phyloP scores from a whole-genome alignment of 2,888 invertebrate species.

The Notodonta dromedarius region DNA sequence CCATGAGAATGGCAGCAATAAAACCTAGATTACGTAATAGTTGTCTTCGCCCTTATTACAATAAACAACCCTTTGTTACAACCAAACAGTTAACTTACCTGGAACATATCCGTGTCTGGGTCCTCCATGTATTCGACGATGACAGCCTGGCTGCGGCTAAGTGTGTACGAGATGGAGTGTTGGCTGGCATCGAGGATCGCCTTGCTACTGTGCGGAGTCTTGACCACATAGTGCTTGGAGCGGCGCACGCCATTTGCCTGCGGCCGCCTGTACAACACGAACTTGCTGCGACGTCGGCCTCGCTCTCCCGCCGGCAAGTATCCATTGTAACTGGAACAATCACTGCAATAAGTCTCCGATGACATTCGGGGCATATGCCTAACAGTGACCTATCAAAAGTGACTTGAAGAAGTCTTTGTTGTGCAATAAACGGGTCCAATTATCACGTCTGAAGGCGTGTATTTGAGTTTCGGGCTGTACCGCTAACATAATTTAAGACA shows the following conservation, averaged over 20 bases:
- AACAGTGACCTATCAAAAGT: neutral
- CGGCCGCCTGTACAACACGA: slow-evolving; percentile 93
- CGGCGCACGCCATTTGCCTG: slow-evolving; percentile 96
- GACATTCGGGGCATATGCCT: neutral
- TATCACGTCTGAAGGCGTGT: neutral
- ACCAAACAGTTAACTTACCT: slow-evolving; percentile 86
- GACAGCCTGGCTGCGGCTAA: slow-evolving; percentile 97
- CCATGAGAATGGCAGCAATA: no score
- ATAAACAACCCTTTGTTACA: neutral
- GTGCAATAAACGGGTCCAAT: neutral
- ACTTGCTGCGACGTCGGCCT: slow-evolving; percentile 97
- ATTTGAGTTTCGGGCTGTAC: neutral
- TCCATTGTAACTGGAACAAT: slow-evolving; percentile 93
- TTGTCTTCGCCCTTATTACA: neutral
- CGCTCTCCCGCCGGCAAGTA: slow-evolving; percentile 96
- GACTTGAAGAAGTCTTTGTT: neutral
- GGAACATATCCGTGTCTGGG: slow-evolving; percentile 99
- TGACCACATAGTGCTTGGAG: slow-evolving; percentile 97
- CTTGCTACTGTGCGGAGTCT: slow-evolving; percentile 97
- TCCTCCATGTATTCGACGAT: slow-evolving; percentile 99
- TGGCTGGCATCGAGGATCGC: slow-evolving; percentile 97
- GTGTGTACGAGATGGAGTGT: slow-evolving; percentile 98
- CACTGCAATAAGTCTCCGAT: neutral
- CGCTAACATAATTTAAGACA: neutral
- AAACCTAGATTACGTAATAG: no score